Base-by-base conservation (phyloP, 2,113 vertebrate species). In the Callipepla squamata region DNA sequence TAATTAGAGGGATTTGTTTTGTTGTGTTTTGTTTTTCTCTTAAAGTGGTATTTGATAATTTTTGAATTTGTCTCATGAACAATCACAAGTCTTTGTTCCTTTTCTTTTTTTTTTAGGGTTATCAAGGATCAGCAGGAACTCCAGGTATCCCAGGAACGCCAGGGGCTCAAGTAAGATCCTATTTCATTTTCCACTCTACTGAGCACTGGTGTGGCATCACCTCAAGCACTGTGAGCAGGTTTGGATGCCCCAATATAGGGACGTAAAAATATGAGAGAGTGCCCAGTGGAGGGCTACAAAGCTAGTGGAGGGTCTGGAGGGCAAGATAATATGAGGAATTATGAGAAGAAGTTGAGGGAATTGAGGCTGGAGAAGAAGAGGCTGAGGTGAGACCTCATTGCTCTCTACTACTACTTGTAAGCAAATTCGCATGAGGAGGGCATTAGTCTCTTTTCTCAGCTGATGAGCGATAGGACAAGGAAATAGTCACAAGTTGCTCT, bases 141-240 rank as follows among this genome's bases (percentile, higher is more conserved):
- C 95, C 98, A 80, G 99, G 99, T 45, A 79, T 98, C 78, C 98
- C 98, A 94, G 99, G 99, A 92, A 79, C 96, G 38, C 98, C 98
- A 58, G 99, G 99, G 51, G 75, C 97, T 79, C 97, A 98, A 97
- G 99, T 99, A 98, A 72, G 87, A 92, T 83, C 79, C 70, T 50
- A 1, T 38, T 82, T 69, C 1, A 34, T 57, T 57, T 58, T n/a
- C 55, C 32, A n/a, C 55, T 32, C 53, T 57, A 30, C 53, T 57
- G 30, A 18, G 55, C 30, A 11, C 55, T 57, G 55, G 30, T 12
- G 19, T 32, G 30, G 30, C 32, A 20, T 58, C 55, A 20, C 32
- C 11, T 20, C n/a, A 7, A 58, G 32, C 55, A n/a, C 32, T 58
- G 32, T 13, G 18, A n/a, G 32, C 55, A n/a, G 32, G 30, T 58